Evolutionary conservation across 1,140 invertebrate genomes (phyloP).

Genomic region (Drosophila elegans): DNA sequence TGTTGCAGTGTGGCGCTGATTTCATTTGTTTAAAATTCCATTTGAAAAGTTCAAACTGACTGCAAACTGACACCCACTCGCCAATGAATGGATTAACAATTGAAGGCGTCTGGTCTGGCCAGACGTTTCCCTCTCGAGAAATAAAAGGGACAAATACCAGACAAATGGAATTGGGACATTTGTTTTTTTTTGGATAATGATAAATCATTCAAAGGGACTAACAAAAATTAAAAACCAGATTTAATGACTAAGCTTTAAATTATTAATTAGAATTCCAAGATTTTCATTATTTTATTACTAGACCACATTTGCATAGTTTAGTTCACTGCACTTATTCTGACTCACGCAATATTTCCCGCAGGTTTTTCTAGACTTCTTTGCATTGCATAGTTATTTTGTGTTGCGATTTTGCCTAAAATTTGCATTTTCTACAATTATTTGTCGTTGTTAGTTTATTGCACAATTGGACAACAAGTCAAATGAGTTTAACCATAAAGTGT

Average conservation of each 20-base stretch:
- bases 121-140: constrained; percentile 27
- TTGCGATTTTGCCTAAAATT: constrained; percentile 43
- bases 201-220: too few species aligned
- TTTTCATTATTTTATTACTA: too few species aligned
- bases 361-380: constrained; percentile 5
- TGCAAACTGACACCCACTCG: constrained; percentile 36
- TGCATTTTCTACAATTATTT: constrained; percentile 68
- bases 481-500: constrained; percentile 66
- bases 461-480: constrained; percentile 73
- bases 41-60: constrained; percentile 28
- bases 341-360: constrained; percentile 26
- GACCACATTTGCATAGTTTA: not conserved
- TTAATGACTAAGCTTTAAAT: too few species aligned
- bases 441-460: constrained; percentile 65
- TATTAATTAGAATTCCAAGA: too few species aligned
- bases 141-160: constrained; percentile 22
- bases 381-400: constrained; percentile 5
- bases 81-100: constrained; percentile 34
- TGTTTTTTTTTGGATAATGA: not conserved
- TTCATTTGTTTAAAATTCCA: constrained; percentile 53
- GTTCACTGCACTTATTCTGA: constrained; percentile 35
- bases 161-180: constrained; percentile 21
- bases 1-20: constrained; percentile 21
- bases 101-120: constrained; percentile 34
- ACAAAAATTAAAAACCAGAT: too few species aligned